These are phyloP conservation scores for Anolis carolinensis DNA, from an alignment of 2,113 vertebrate genomes.

Conservation along the genomic window DNA sequence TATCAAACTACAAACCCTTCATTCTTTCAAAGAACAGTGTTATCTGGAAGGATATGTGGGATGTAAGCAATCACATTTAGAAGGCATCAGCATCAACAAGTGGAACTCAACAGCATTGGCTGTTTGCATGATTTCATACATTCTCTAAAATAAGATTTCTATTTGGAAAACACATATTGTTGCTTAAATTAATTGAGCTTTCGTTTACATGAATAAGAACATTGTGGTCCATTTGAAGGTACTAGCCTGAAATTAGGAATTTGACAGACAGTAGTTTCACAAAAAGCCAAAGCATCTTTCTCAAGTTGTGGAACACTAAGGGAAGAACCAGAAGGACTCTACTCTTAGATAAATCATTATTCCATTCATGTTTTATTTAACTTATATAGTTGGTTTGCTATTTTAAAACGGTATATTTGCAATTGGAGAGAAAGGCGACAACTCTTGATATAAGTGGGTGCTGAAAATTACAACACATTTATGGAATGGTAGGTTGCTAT, in stretches of 20 bases:
- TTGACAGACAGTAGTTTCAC: slow-evolving; percentile 2
- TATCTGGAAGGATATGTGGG: background rate
- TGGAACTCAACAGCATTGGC: background rate
- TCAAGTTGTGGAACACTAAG: background rate
- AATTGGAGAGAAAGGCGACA: background rate
- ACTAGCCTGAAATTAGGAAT: slow-evolving; percentile 32
- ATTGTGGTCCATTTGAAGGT: slow-evolving; percentile 10
- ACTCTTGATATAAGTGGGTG: background rate
- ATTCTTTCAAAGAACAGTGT: background rate
- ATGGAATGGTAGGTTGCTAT: background rate
- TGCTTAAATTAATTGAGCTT: background rate
- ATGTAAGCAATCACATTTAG: background rate
- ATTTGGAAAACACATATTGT: background rate
- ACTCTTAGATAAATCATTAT: background rate
- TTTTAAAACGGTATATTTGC: slow-evolving; percentile 20
- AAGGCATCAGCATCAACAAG: background rate
- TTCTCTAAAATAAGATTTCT: slow-evolving; percentile 4
- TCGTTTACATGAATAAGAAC: slow-evolving; percentile 17
- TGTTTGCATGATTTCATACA: background rate
- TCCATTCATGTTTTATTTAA: background rate
- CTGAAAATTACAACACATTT: background rate
- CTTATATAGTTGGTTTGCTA: background rate
- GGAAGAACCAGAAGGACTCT: background rate
- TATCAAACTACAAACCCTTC: background rate
- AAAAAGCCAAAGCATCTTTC: background rate